These are phyloP conservation scores for Yoshiicerus persimilis DNA, from an alignment of 1,140 invertebrate genomes.

Conservation along the genomic window DNA sequence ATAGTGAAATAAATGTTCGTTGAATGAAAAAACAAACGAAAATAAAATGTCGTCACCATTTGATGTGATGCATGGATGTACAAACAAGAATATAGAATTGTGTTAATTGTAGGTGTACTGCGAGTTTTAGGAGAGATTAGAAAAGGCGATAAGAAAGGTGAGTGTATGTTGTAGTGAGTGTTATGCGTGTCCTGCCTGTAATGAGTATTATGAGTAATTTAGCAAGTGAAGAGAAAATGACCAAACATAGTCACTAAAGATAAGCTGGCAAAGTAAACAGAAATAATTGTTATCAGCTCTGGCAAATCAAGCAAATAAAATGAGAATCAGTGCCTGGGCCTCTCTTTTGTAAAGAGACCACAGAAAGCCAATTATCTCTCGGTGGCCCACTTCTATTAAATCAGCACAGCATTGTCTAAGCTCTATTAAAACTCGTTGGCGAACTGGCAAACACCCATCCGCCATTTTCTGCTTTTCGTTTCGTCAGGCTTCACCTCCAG, in stretches of 20 bases:
- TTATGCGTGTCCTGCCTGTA: too few species aligned
- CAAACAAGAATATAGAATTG: not conserved
- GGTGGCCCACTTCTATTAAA: not conserved
- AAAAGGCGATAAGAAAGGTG: not conserved
- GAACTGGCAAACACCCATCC: not conserved
- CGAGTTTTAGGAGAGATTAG: too few species aligned
- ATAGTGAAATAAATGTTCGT: too few species aligned
- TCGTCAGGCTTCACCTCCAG: not conserved
- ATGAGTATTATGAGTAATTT: not conserved
- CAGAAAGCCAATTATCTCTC: not conserved
- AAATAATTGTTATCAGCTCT: not conserved
- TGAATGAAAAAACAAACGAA: too few species aligned
- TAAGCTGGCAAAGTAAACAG: not conserved
- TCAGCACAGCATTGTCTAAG: not conserved
- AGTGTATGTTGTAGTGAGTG: not conserved
- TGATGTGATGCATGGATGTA: too few species aligned
- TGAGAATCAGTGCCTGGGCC: not conserved
- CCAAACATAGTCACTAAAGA: not conserved
- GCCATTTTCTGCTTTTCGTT: not conserved
- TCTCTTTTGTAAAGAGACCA: not conserved
- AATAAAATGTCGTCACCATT: too few species aligned
- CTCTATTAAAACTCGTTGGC: not conserved
- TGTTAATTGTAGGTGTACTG: too few species aligned
- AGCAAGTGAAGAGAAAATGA: not conserved
- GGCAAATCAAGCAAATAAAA: not conserved